Evolutionary conservation across 2,113 vertebrate genomes (phyloP).

Genomic region (Dromiciops gliroides): DNA sequence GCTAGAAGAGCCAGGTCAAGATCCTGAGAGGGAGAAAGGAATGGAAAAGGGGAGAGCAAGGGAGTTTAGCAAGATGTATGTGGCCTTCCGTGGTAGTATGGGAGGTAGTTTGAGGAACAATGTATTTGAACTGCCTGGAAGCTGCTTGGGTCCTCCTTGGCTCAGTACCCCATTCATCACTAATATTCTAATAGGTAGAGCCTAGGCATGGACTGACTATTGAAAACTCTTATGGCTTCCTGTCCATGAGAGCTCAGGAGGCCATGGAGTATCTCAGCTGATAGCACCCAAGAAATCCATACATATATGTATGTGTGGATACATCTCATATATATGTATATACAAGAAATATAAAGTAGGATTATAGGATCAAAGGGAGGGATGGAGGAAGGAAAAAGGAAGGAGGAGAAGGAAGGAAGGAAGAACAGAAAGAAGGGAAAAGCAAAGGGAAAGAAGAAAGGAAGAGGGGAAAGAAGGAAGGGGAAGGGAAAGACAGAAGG

Average conservation of each 20-base stretch:
- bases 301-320: neutral
- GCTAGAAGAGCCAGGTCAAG: slow-evolving; percentile 71
- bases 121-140: neutral
- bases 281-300: too few species aligned
- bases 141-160: neutral
- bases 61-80: neutral
- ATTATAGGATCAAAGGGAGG: neutral
- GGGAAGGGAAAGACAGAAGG: too few species aligned
- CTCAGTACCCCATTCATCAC: neutral
- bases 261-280: neutral
- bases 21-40: slow-evolving; percentile 54
- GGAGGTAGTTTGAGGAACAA: neutral
- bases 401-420: too few species aligned
- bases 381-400: too few species aligned
- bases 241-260: neutral
- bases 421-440: too few species aligned
- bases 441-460: too few species aligned
- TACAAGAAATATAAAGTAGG: neutral
- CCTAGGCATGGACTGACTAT: neutral
- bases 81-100: neutral
- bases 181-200: neutral
- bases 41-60: neutral
- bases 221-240: neutral
- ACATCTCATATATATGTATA: too few species aligned
- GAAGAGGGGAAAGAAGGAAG: too few species aligned